Evolutionary conservation across 2,113 vertebrate species (phyloP), one percentile per base, ranked within the genome.

Genomic region (Morone saxatilis): DNA sequence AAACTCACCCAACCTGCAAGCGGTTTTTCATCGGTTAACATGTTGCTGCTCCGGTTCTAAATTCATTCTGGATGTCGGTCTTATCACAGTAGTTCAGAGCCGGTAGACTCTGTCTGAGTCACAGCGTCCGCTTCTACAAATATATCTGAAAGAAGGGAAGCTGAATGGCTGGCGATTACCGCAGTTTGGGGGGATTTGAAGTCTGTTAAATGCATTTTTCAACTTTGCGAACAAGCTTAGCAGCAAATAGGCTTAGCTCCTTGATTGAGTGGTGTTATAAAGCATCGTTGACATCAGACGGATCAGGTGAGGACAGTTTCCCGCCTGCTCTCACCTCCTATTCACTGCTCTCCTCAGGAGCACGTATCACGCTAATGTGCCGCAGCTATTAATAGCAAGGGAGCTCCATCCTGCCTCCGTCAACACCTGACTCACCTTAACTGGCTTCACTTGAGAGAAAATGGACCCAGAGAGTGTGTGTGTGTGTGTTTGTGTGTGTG

Each of bases 351-450:
- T 43, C 11, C 63, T 57, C 62, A 60, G 56, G 53, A 84, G 60
- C 54, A 1, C 10, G 56, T 16, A 57, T 88, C 75, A 81, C 81
- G 84, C 67, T 69, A 84, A 86, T 87, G 75, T 70, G 70, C 67
- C 72, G 56, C 69, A 38, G 81, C 80, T 91, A 92, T 89, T 89
- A 88, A 88, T 93, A 89, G 81, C 36, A 57, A 86, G 80, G 57
- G 57, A 54, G 67, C 82, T 79, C 53, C 79, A 62, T 76, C 53
- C 60, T 74, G 57, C 68, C 76, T 68, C 67, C 31, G 13, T 69
- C 67, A 83, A 73, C 78, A 86, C 84, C 84, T 78, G 84, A 78
- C 63, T 81, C 85, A 80, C 80, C 79, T 81, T 41, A 63, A 66
- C 73, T 74, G 78, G 74, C 75, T 75, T 56, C 76, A 63, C 76